Percentiles rank a stretch among this genome's conserved stretches.
phyloP scores from a whole-genome alignment of 2,888 invertebrate species.

The Erebia palarica region DNA sequence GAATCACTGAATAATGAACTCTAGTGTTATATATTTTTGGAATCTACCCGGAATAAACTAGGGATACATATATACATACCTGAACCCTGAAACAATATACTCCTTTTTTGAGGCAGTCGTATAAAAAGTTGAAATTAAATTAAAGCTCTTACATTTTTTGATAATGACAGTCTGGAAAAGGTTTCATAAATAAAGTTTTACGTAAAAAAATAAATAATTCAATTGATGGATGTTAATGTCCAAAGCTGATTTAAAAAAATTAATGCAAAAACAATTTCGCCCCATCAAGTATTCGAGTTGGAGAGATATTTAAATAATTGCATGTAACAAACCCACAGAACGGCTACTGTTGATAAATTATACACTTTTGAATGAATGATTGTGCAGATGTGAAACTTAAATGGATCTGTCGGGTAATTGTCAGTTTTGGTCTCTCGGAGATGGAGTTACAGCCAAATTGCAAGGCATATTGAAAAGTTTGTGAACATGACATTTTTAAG shows the following conservation, averaged over 20 bases:
- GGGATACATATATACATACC: too few species aligned
- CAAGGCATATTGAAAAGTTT: background rate
- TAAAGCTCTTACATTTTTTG: too few species aligned
- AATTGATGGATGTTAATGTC: background rate
- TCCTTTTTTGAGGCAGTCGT: too few species aligned
- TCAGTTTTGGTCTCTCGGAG: slow-evolving; percentile 15
- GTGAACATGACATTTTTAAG: slow-evolving; percentile 8
- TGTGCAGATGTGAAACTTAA: slow-evolving; percentile 27
- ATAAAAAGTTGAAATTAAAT: too few species aligned
- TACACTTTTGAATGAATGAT: slow-evolving; percentile 28
- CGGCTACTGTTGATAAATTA: slow-evolving; percentile 37
- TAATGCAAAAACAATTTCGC: background rate
- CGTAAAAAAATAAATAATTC: background rate
- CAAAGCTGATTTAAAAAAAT: background rate
- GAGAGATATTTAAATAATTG: slow-evolving; percentile 34
- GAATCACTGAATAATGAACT: too few species aligned
- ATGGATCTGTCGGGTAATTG: slow-evolving; percentile 33
- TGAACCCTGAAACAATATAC: too few species aligned
- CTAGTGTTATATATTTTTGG: too few species aligned
- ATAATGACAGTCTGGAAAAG: background rate
- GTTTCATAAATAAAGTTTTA: background rate
- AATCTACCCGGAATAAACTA: too few species aligned
- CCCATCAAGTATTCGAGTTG: slow-evolving; percentile 24
- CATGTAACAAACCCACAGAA: slow-evolving; percentile 27
- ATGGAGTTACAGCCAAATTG: slow-evolving; percentile 9